phyloP scores from a whole-genome alignment of 1,140 invertebrate genomes.

The Callitettix versicolor region DNA sequence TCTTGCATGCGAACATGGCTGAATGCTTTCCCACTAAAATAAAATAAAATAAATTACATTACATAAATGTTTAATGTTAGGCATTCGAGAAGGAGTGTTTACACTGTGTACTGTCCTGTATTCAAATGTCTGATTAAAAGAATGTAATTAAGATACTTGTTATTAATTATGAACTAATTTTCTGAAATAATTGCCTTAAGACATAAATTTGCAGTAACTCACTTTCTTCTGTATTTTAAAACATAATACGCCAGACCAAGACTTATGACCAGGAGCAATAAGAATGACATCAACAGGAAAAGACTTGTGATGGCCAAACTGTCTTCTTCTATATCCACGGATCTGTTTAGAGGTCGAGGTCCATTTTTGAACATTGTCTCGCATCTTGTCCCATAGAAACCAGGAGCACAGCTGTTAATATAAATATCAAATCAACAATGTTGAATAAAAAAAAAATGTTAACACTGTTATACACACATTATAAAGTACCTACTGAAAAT shows the following conservation, averaged over 20 bases:
- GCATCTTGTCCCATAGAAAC: slow-evolving; percentile 32
- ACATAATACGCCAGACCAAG: slow-evolving; percentile 23
- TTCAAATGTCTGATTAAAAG: too few species aligned
- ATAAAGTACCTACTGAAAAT: too few species aligned
- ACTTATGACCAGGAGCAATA: slow-evolving; percentile 24
- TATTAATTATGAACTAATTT: too few species aligned
- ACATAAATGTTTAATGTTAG: too few species aligned
- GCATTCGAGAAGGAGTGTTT: too few species aligned
- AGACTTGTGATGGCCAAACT: slow-evolving; percentile 1
- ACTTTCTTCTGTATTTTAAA: slow-evolving; percentile 8
- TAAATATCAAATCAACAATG: too few species aligned
- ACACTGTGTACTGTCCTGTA: too few species aligned
- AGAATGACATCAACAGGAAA: slow-evolving; percentile 2
- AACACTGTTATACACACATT: too few species aligned
- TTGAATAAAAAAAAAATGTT: too few species aligned
- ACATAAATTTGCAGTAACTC: background rate
- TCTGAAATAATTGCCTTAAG: too few species aligned
- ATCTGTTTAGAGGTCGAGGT: background rate
- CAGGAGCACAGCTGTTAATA: slow-evolving; percentile 30
- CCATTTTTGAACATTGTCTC: slow-evolving; percentile 18
- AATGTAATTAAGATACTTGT: too few species aligned
- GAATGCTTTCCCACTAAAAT: slow-evolving; percentile 49
- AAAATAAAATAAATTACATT: slow-evolving; percentile 15
- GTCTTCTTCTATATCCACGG: background rate
- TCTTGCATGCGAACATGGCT: slow-evolving; percentile 67